Base-by-base conservation (phyloP, 2,888 invertebrate genomes). In the Pinctada fucata region DNA sequence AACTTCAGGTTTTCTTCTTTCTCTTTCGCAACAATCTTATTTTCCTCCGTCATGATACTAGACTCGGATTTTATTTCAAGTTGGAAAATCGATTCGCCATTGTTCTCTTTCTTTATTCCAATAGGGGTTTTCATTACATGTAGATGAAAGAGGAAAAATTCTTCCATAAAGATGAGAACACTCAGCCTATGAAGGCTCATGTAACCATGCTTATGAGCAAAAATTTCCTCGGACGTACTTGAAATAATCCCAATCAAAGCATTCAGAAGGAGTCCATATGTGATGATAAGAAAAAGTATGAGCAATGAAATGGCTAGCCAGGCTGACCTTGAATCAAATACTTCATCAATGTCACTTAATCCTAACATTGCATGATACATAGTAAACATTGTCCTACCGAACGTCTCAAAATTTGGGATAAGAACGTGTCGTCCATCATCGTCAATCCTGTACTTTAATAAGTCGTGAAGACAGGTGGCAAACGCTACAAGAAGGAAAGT, bases 201-300 rank as follows among this genome's bases (percentile, higher is more conserved):
- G 58, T 58, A 13, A 58, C 58, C 58, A 13, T 58, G 58, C 13
- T 58, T 58, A 6, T 58, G 58, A 10, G 6, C 8, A 13, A 58
- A 58, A 58, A 58, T 58, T 58, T 58, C 58, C 13, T 58, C 58
- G 58, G 58, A 58, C 8, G 58, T 58, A 58, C 58, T 58, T 58
- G 58, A 58, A 10, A 58, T 58, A 10, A 58, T 58, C 6, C 58
- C 58, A 10, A 58, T 58, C 6, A 58, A 13, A 58, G 58, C 58
- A 58, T 58, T 58, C 6, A 58, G 8, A 10, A 58, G 13, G 6
- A 58, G 13, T 58, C 8, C 58, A 58, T 58, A 58, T 58, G 58
- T 58, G 13, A 58, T 58, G 13, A 58, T 6, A 58, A 58, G 58
- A 58, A 58, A 58, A 6, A 58, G 58, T 10, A 58, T 58, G 8